Evolutionary conservation across 2,888 invertebrate species (phyloP).

Genomic region (Germaria angustata): DNA sequence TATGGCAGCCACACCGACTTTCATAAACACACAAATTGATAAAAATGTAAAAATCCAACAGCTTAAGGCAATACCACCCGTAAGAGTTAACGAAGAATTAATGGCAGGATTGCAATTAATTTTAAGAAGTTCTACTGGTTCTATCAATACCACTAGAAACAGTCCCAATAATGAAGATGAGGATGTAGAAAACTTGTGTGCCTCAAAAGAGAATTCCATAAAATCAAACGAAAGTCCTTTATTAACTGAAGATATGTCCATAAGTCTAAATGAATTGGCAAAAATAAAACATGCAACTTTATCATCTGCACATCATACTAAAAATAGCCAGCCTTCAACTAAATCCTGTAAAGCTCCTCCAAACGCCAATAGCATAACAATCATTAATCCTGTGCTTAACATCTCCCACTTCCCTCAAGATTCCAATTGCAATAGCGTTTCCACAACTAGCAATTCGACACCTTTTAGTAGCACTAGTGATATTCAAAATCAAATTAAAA

Average conservation of each 20-base stretch:
- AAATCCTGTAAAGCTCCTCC: slow-evolving; percentile 4
- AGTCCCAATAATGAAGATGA: neutral
- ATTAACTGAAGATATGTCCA: slow-evolving; percentile 33
- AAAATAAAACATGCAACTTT: neutral
- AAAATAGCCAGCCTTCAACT: neutral
- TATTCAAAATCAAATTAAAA: slow-evolving; percentile 29
- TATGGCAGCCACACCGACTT: slow-evolving; percentile 72
- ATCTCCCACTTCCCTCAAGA: neutral
- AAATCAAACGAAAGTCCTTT: slow-evolving; percentile 43
- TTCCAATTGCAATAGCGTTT: slow-evolving; percentile 27
- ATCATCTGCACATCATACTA: neutral
- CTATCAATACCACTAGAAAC: slow-evolving; percentile 20
- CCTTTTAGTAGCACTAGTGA: slow-evolving; percentile 45
- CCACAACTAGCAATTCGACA: slow-evolving; percentile 26
- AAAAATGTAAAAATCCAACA: slow-evolving; percentile 59
- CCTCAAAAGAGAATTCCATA: neutral
- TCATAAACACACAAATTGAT: slow-evolving; percentile 72
- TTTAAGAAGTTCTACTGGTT: slow-evolving; percentile 60
- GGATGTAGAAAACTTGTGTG: slow-evolving; percentile 13
- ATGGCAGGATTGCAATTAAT: slow-evolving; percentile 66
- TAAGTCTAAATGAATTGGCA: slow-evolving; percentile 39
- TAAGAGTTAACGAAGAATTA: slow-evolving; percentile 66
- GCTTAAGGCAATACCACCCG: slow-evolving; percentile 69
- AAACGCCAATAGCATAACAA: neutral
- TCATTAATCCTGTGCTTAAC: neutral